Evolutionary conservation across 2,113 vertebrate genomes (phyloP).

Genomic region (Bos indicus): DNA sequence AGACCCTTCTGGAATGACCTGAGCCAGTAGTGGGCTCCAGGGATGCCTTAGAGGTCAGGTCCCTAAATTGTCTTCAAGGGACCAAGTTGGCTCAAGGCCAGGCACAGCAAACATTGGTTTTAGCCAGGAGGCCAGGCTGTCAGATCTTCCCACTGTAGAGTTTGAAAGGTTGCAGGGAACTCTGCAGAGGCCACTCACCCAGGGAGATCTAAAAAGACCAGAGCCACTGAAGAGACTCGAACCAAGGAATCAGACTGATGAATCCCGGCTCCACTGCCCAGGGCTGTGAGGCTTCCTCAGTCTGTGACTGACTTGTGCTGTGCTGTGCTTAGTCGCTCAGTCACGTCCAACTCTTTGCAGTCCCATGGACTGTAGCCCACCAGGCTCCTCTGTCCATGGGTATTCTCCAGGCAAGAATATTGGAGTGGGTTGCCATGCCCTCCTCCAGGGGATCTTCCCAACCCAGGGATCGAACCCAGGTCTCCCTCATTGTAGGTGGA

Average conservation of each 20-base stretch:
- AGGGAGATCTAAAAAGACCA: background rate
- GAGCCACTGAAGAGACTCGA: background rate
- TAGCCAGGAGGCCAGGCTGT: background rate
- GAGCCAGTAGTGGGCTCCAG: background rate
- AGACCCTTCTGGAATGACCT: background rate
- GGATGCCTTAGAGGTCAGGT: background rate
- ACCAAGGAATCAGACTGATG: background rate
- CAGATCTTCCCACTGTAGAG: background rate
- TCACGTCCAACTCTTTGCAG: background rate
- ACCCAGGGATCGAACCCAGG: background rate
- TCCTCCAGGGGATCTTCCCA: background rate
- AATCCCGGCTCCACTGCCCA: accelerated
- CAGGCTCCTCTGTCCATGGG: background rate
- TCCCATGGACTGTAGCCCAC: background rate
- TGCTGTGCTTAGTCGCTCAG: background rate
- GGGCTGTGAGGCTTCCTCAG: background rate
- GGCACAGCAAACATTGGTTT: background rate
- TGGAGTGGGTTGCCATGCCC: background rate
- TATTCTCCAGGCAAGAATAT: background rate
- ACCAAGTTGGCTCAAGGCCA: background rate
- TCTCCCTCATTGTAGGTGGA: background rate
- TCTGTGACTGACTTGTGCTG: background rate
- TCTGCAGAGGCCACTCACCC: background rate
- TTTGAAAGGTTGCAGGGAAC: too few species aligned
- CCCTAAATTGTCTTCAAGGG: background rate